These are phyloP conservation scores for Echinarachnius parma DNA, from an alignment of 53 echinoderm and acorn worm genomes.

Conservation along the genomic window DNA sequence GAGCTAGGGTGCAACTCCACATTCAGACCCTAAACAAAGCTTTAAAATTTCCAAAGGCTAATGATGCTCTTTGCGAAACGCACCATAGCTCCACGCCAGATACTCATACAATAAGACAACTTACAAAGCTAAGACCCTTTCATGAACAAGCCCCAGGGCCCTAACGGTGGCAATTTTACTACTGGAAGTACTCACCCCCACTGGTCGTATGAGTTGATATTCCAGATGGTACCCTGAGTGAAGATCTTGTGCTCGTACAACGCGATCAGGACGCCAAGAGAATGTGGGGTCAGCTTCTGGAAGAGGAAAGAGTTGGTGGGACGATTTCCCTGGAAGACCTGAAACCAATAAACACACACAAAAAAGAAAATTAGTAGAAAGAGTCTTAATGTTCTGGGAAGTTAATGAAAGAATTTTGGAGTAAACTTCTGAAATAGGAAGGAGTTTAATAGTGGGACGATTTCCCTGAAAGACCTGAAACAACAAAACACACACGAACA, in stretches of 20 bases:
- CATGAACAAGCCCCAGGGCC: no score
- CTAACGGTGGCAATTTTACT: no score
- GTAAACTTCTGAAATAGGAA: constrained; percentile 86
- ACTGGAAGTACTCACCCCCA: constrained; percentile 78
- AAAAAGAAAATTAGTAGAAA: constrained; percentile 22
- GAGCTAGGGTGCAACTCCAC: no score
- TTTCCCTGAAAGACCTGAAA: constrained; percentile 97
- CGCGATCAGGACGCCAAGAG: constrained; percentile 79
- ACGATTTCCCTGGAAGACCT: constrained; percentile 99
- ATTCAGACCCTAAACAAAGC: no score
- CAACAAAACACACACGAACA: constrained; percentile 4
- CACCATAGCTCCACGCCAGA: no score
- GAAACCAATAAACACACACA: constrained; percentile 15
- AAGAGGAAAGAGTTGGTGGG: constrained; percentile 97
- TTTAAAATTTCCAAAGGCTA: no score
- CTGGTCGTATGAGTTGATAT: constrained; percentile 97
- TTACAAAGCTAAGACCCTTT: no score
- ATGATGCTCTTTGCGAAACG: no score
- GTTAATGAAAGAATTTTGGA: constrained; percentile 57
- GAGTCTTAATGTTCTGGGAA: background rate
- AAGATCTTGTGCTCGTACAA: constrained; percentile 99
- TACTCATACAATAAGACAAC: no score
- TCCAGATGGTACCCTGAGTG: constrained; percentile 96
- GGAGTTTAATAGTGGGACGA: constrained; percentile 87
- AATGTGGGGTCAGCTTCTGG: constrained; percentile 85